Percentiles rank a stretch among this genome's conserved stretches.
These are phyloP conservation scores for Apotomis betuletana DNA, from an alignment of 2,888 invertebrate species.

Conservation along the genomic window DNA sequence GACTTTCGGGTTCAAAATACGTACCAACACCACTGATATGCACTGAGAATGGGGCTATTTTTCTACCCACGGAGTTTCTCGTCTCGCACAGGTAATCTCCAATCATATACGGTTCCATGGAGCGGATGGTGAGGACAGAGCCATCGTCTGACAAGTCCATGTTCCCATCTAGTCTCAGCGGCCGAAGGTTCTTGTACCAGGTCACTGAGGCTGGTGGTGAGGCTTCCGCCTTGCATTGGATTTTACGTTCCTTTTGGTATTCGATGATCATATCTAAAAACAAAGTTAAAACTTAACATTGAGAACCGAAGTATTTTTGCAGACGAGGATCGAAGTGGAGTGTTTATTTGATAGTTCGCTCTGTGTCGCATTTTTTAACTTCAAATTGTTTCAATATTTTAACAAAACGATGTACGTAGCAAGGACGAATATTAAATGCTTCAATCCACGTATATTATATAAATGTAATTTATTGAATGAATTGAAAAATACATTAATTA, in stretches of 20 bases:
- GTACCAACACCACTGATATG: slow-evolving; percentile 54
- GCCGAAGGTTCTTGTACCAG: slow-evolving; percentile 53
- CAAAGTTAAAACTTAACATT: neutral
- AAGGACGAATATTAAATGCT: too few relatives aligned
- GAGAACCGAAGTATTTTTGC: too few relatives aligned
- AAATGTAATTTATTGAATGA: too few relatives aligned
- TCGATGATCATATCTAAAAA: slow-evolving; percentile 52
- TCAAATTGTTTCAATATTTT: too few relatives aligned
- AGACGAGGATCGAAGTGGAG: too few relatives aligned
- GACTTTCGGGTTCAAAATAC: slow-evolving; percentile 7
- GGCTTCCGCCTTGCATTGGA: slow-evolving; percentile 55
- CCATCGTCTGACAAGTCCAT: slow-evolving; percentile 50
- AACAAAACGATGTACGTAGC: too few relatives aligned
- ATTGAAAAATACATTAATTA: too few relatives aligned
- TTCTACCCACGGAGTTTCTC: slow-evolving; percentile 46
- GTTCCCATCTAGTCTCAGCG: slow-evolving; percentile 44
- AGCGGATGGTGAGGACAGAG: slow-evolving; percentile 50
- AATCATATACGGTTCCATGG: slow-evolving; percentile 49
- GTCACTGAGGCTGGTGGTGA: slow-evolving; percentile 52
- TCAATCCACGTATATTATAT: too few relatives aligned
- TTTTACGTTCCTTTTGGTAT: slow-evolving; percentile 47
- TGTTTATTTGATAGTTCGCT: too few relatives aligned
- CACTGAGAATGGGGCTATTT: slow-evolving; percentile 49
- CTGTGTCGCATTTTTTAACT: too few relatives aligned
- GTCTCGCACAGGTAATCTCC: slow-evolving; percentile 55